These are phyloP conservation scores for Chloebia gouldiae DNA, from an alignment of 2,113 vertebrate species.

Conservation along the genomic window DNA sequence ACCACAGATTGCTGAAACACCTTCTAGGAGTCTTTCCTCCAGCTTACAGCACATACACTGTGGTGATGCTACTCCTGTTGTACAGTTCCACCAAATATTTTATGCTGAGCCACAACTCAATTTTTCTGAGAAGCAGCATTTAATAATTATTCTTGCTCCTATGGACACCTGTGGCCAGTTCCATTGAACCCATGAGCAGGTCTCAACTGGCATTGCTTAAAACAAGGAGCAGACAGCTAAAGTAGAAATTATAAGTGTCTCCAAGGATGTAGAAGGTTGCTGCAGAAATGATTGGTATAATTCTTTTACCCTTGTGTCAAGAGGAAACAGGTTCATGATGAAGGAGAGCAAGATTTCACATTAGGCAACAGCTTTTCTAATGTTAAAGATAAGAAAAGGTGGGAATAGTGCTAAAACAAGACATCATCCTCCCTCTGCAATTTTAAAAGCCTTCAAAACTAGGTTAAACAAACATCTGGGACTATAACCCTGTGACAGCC, in stretches of 20 bases:
- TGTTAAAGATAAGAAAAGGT: not conserved
- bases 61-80: not conserved
- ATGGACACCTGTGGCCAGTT: not conserved
- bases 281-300: not conserved
- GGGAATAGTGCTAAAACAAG: not conserved
- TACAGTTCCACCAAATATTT: not conserved
- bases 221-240: not conserved
- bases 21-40: not conserved
- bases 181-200: not conserved
- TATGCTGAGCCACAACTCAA: rapidly evolving
- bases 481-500: not conserved
- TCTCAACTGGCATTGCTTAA: not conserved
- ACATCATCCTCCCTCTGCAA: not conserved
- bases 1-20: not conserved
- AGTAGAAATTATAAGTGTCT: not conserved
- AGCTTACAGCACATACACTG: not conserved
- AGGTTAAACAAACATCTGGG: not conserved
- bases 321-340: not conserved
- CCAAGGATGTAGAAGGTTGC: not conserved
- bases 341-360: not conserved
- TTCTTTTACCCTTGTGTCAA: not conserved
- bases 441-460: not conserved
- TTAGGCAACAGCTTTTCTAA: not conserved
- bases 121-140: not conserved
- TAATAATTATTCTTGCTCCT: not conserved